Evolutionary conservation across 1,140 invertebrate species (phyloP), one percentile per base, ranked within the genome.

Genomic region (honey bee (Apis mellifera)): DNA sequence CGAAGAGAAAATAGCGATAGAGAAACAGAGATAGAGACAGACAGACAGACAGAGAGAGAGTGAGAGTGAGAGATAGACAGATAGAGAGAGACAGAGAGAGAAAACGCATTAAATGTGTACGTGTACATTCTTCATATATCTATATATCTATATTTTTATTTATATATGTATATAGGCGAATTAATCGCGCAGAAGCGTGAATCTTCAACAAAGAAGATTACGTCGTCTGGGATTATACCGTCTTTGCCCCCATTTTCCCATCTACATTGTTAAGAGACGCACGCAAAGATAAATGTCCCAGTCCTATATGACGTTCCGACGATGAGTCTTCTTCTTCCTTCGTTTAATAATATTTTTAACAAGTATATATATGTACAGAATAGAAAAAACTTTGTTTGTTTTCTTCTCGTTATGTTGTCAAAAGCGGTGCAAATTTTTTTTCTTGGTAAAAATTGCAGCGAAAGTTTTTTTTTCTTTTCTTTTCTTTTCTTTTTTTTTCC

Each of bases 101-200:
- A n/a, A 12, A 54, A 62, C 52, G 50, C 21, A 26, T 88, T 62
- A 17, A 78, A 42, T 66, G 70, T 79, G 57, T 83, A 83, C 66
- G 65, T 78, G 77, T 85, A 74, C 17, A 57, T 87, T 62, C 70
- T 69, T 62, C 85, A 87, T 84, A 70, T 87, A 78, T 88, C 75
- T 84, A 65, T 84, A 78, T 71, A 26, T 86, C 55, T 86, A 57
- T 83, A 87, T 26, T 84, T 86, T 74, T 88, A 88, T 88, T 87
- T 88, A 88, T 88, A 88, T 88, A 87, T 87, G 81, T 88, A 88
- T 87, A 87, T 85, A 79, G 75, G 78, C 83, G 83, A 83, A 48
- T 80, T 23, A 79, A 83, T 87, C 75, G 75, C 86, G 42, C 75
- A 88, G n/a, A 60, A 59, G 48, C 17, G 73, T 74, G 62, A 80